Base-by-base conservation (phyloP, 2,888 invertebrate genomes). In the Ditylenchus weischeri region DNA sequence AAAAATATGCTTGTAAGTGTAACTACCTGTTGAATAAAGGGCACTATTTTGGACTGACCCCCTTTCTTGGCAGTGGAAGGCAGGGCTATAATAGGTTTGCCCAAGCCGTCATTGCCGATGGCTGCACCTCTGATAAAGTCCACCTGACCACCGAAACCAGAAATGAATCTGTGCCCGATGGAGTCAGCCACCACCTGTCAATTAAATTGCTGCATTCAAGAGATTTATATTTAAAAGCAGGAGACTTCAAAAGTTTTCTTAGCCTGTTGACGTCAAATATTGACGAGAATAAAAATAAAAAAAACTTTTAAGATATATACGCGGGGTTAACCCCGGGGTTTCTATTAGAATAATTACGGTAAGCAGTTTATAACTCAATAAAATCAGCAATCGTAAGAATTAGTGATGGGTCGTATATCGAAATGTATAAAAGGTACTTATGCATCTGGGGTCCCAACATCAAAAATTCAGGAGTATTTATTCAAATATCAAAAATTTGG, bases 111-210 rank as follows among this genome's bases (percentile, higher is more conserved):
- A 1, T 88, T 83, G 1, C 90, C 87, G 82, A 91, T 89, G 0
- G 90, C 91, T 0, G 93, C 90, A n/a, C 93, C 93, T 67, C 92
- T 88, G 75, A 93, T 90, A 84, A 93, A 93, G 86, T 93, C 93
- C 43, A 93, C 90, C 83, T 94, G 93, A 0, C 93, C 93, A 6
- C 93, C 93, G 84, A 93, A 91, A 7, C 93, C 92, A 13, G 59
- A 59, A 10, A 29, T 29, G n/a, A 59, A 59, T 6, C 29, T 11
- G 11, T 59, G 21, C 7, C 94, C 94, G 78, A 95, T 94, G 35
- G 94, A 94, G 83, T 95, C 95, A 0, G 94, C 43, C 43, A 43
- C 43, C 11, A 43, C 43, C 43, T 43, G 15, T 29, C 29, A 29
- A 29, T 21, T 50, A 4, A 13, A 54, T 13, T 8, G 23, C 13